Conservation (phyloP, 2,113 vertebrate species). For the Laticauda colubrina region DNA sequence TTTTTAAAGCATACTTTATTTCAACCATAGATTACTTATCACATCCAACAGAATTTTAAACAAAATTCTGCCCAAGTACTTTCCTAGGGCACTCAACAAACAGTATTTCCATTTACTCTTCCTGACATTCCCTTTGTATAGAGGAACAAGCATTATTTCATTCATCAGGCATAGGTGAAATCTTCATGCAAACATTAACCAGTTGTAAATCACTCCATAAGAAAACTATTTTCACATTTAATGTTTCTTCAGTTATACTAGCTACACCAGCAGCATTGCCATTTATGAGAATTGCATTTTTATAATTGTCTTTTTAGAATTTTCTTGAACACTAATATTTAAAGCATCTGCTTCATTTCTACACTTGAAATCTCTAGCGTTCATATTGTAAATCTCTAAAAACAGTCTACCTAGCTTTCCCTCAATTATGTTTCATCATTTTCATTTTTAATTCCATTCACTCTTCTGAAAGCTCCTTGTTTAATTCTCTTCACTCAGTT, state of each 20-base stretch:
- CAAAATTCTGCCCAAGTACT: not conserved
- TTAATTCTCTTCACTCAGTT: not conserved
- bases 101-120: not conserved
- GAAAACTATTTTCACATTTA: not conserved
- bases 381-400: not conserved
- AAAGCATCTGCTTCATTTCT: not conserved
- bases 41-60: not conserved
- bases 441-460: not conserved
- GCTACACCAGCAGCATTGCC: not conserved
- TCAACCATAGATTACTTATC: not conserved
- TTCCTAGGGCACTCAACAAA: not conserved
- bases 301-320: not conserved
- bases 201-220: not conserved
- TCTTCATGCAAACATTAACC: not conserved
- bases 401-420: not conserved
- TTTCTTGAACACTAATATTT: not conserved
- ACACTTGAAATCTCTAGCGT: not conserved
- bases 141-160: not conserved
- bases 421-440: not conserved
- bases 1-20: not conserved
- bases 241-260: not conserved
- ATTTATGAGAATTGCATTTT: not conserved
- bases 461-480: not conserved
- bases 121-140: not conserved
- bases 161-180: not conserved